Percentiles rank a stretch among this genome's conserved stretches.
Conservation (phyloP, 2,888 invertebrate species). For the Eristalis intricaria region DNA sequence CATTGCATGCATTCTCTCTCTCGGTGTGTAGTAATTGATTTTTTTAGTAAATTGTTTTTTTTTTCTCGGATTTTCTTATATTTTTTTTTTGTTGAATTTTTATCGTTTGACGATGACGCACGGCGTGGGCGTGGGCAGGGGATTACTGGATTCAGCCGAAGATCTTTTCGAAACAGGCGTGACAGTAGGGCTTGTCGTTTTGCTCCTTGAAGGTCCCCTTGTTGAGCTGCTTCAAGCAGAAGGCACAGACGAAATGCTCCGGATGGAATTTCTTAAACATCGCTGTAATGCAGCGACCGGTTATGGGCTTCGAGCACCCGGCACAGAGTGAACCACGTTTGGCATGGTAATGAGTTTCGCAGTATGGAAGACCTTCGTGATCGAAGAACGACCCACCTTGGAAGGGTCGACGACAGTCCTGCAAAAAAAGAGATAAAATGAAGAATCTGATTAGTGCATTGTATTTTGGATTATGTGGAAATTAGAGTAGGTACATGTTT, state of each 20-base stretch:
- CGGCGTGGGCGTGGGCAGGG: too few relatives aligned
- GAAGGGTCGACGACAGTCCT: conserved; percentile 99
- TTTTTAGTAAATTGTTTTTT: conserved; percentile 30
- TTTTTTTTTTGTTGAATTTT: conserved; percentile 17
- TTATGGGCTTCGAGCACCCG: conserved; percentile 98
- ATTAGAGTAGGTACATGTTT: too few relatives aligned
- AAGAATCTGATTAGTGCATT: not conserved
- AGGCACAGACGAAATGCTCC: conserved; percentile 99
- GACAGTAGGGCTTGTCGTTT: conserved; percentile 99
- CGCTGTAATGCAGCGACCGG: conserved; percentile 98
- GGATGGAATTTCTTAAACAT: conserved; percentile 99
- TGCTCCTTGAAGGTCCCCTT: conserved; percentile 99
- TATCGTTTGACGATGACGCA: conserved; percentile 14
- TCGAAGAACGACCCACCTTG: conserved; percentile 99
- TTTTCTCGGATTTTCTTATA: not conserved
- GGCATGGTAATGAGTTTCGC: conserved; percentile 99
- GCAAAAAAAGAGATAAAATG: conserved; percentile 79
- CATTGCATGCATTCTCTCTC: conserved; percentile 37
- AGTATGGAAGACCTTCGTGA: conserved; percentile 98
- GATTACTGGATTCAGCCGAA: conserved; percentile 86
- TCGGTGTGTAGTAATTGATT: conserved; percentile 3
- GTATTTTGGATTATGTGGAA: too few relatives aligned
- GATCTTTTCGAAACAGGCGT: conserved; percentile 97
- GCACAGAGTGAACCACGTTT: conserved; percentile 98
- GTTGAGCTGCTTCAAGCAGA: conserved; percentile 98